A percentile compares a stretch with the other conserved stretches of the same genome.
Conservation (phyloP, 2,888 invertebrate genomes). For the Drosophila falleni region DNA sequence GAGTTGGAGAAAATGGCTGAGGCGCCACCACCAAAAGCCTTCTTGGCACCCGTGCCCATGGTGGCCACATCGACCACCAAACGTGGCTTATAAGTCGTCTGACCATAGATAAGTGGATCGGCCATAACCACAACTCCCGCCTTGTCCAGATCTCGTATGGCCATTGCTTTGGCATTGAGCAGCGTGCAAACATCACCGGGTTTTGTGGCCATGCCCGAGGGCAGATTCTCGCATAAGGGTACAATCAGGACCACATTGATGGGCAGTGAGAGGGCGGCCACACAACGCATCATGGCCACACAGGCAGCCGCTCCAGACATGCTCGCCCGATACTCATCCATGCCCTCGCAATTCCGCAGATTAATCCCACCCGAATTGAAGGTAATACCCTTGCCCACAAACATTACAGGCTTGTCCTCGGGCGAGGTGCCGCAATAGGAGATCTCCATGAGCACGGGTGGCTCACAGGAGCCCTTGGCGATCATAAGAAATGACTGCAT, state of each 20-base stretch:
- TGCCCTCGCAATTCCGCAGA: constrained; percentile 57
- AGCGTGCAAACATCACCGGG: constrained; percentile 86
- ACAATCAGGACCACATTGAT: constrained; percentile 86
- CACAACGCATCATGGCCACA: constrained; percentile 86
- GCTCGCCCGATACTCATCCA: constrained; percentile 85
- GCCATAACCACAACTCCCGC: constrained; percentile 92
- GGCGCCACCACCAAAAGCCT: constrained; percentile 87
- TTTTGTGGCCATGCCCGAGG: constrained; percentile 87
- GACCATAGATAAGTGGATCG: constrained; percentile 92
- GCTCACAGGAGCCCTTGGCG: constrained; percentile 86
- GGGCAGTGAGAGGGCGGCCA: constrained; percentile 86
- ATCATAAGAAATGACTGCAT: constrained; percentile 86
- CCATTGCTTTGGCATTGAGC: constrained; percentile 86
- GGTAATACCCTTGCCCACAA: constrained; percentile 87
- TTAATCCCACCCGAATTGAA: constrained; percentile 86
- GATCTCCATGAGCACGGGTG: constrained; percentile 87
- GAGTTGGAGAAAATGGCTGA: constrained; percentile 87
- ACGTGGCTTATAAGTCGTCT: constrained; percentile 87
- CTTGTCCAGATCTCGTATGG: constrained; percentile 87
- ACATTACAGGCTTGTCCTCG: constrained; percentile 86
- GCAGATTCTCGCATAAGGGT: constrained; percentile 85
- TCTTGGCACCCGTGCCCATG: constrained; percentile 85
- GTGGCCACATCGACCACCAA: constrained; percentile 88
- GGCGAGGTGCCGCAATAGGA: constrained; percentile 86
- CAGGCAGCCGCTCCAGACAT: constrained; percentile 89